Evolutionary conservation across 2,888 invertebrate genomes (phyloP), one percentile per base, ranked within the genome.

Genomic region (Agrochola circellaris): DNA sequence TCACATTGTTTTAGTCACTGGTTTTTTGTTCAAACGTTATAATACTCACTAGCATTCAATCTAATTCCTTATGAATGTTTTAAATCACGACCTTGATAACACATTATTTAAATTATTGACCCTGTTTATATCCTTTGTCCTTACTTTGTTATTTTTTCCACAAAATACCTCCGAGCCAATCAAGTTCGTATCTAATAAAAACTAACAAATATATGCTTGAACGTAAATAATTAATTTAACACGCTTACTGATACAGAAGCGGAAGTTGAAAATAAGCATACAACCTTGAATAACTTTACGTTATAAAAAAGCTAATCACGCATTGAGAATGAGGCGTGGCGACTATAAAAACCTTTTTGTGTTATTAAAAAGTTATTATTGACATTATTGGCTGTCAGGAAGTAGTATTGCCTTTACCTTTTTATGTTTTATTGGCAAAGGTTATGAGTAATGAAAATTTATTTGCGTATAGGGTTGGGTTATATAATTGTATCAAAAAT

Each of bases 191-290:
- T 58, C n/a, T 38, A 4, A 70, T n/a, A 73, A 83, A 77, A 77
- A 67, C 26, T 15, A 38, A 65, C 45, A 85, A 75, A 86, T 86
- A 56, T 70, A 58, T 77, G 72, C 30, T 56, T 1, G 60, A 74
- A 70, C 81, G 80, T 81, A 54, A 69, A 87, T 83, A 87, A 87
- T 85, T 89, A 89, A 85, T 89, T 89, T 79, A 61, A 70, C 74
- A 82, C 81, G 86, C 72, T 73, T 66, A 64, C 64, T 61, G 34
- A 65, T 66, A 64, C 68, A 69, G 65, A 86, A 88, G 83, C 89
- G 88, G 88, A 88, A 88, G 89, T 81, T 38, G 56, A 78, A 72
- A 73, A 79, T 80, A 65, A 79, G 64, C 38, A 69, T 54, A 58
- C 69, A 73, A 67, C 88, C 88, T 88, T 88, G 88, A 61, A 11